Percentiles rank a stretch among this genome's conserved stretches.
Evolutionary conservation across 1,140 invertebrate genomes (phyloP).

Genomic region (Platyscapa corneri): DNA sequence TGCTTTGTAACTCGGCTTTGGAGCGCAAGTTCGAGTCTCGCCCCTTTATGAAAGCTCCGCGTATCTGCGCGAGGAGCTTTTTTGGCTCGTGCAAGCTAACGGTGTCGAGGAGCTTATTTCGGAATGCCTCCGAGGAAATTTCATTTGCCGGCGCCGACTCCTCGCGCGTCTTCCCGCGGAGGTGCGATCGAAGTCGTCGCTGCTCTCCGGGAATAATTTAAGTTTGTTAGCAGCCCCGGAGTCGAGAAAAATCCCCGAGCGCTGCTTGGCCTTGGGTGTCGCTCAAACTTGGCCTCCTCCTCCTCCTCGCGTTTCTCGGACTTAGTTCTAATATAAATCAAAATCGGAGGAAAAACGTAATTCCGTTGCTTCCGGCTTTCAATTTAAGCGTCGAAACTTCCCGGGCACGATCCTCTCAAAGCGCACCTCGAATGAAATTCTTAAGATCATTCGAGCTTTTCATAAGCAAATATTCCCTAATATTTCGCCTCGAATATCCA

Average conservation of each 20-base stretch:
- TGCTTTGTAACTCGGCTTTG: constrained; percentile 46
- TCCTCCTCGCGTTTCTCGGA: no score
- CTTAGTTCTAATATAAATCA: background rate
- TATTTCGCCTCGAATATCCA: no score
- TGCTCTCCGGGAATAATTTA: background rate
- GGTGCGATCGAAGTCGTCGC: background rate
- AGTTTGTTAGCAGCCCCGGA: background rate
- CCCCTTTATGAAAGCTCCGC: background rate
- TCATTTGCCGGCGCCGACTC: background rate
- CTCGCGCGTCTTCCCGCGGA: no score
- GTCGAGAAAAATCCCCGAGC: background rate
- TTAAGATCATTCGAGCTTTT: no score
- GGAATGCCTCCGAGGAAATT: background rate
- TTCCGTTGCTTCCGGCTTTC: background rate
- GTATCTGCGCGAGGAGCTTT: background rate
- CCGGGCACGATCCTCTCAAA: no score
- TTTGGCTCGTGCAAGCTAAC: background rate
- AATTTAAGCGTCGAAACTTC: no score
- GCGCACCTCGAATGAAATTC: no score
- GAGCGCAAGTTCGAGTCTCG: no score
- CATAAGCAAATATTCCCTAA: no score
- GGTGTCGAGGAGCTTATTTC: background rate
- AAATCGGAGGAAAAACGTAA: background rate
- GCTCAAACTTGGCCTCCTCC: background rate
- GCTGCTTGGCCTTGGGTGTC: background rate